phyloP scores from a whole-genome alignment of 2,888 invertebrate genomes.

The Peribatodes rhomboidaria region DNA sequence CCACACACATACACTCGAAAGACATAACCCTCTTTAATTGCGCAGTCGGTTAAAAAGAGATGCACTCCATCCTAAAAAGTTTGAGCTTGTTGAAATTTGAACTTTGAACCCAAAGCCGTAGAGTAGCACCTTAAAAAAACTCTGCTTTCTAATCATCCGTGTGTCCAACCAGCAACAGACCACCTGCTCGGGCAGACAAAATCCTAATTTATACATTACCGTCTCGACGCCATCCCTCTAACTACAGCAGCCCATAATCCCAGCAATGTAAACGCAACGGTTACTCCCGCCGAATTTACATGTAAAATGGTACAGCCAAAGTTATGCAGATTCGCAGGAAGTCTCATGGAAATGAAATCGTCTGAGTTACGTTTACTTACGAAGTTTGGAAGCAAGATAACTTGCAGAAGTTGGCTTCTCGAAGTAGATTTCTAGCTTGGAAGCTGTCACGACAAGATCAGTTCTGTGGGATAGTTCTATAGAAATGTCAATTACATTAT shows the following conservation, averaged over 20 bases:
- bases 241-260: slow-evolving; percentile 41
- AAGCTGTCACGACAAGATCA: not conserved
- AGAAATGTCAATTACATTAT: too few species aligned
- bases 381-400: not conserved
- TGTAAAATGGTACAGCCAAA: slow-evolving; percentile 52
- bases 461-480: too few species aligned
- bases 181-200: slow-evolving; percentile 29
- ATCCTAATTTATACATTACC: slow-evolving; percentile 48
- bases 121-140: too few species aligned
- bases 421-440: not conserved
- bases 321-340: slow-evolving; percentile 64
- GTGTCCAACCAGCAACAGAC: slow-evolving; percentile 14
- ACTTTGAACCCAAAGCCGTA: too few species aligned
- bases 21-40: too few species aligned
- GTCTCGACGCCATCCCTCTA: slow-evolving; percentile 40
- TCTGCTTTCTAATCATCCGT: slow-evolving; percentile 6
- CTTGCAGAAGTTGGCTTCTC: not conserved
- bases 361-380: slow-evolving; percentile 50
- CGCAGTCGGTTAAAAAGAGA: too few species aligned
- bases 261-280: slow-evolving; percentile 49
- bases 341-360: slow-evolving; percentile 63
- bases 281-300: slow-evolving; percentile 54
- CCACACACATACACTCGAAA: too few species aligned
- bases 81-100: too few species aligned
- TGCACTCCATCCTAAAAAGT: too few species aligned